A percentile compares a stretch with the other conserved stretches of the same genome.
phyloP scores from a whole-genome alignment of 1,140 invertebrate genomes.

The Bombus huntii region DNA sequence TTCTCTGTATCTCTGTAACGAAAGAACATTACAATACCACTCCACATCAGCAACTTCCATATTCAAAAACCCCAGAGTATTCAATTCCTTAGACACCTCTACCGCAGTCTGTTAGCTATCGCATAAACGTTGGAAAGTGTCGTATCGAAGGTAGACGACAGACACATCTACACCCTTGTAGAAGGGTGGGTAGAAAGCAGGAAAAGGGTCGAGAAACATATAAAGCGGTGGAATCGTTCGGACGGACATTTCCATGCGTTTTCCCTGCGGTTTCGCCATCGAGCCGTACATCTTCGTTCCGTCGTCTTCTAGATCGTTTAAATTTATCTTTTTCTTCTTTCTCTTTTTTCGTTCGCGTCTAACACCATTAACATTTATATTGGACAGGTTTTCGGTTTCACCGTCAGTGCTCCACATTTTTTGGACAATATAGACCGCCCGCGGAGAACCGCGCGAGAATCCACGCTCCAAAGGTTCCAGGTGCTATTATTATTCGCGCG shows the following conservation, averaged over 20 bases:
- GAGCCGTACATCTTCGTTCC: constrained; percentile 35
- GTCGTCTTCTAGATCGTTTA: constrained; percentile 8
- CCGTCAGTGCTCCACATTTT: constrained; percentile 59
- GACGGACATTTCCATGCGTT: constrained; percentile 57
- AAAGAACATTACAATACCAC: neutral
- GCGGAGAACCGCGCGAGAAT: constrained; percentile 53
- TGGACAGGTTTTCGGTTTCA: constrained; percentile 59
- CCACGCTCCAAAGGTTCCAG: constrained; percentile 42
- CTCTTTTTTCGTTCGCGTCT: constrained; percentile 3
- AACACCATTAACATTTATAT: constrained; percentile 73
- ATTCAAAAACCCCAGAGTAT: neutral
- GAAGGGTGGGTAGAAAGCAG: neutral
- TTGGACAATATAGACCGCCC: constrained; percentile 67
- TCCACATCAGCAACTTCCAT: neutral
- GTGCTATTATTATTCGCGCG: constrained; percentile 61
- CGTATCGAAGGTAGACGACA: neutral
- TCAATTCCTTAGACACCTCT: neutral
- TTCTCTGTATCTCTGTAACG: neutral
- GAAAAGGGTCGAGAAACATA: neutral
- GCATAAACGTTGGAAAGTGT: neutral
- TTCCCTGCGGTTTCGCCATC: constrained; percentile 36
- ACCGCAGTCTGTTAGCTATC: neutral
- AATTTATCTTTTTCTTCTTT: constrained; percentile 32
- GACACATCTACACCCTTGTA: neutral
- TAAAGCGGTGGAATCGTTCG: constrained; percentile 29